Evolutionary conservation across 2,113 vertebrate genomes (phyloP).

Genomic region (Spheniscus mendiculus): DNA sequence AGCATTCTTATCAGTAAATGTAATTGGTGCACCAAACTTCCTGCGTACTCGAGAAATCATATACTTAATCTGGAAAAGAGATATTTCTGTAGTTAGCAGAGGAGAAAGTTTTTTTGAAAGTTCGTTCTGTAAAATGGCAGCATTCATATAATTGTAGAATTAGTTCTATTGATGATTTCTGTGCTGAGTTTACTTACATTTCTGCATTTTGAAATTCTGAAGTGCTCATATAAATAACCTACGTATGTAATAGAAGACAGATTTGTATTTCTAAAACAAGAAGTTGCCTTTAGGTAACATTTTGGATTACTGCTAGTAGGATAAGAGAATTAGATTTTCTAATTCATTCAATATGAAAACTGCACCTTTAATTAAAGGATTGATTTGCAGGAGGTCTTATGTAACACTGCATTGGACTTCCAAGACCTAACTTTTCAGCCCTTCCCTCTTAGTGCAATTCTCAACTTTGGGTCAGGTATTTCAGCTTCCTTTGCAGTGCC

Average conservation of each 20-base stretch:
- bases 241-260: background rate
- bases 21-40: constrained; percentile 73
- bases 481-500: background rate
- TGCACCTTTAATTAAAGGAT: background rate
- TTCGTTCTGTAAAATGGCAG: background rate
- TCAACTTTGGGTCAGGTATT: background rate
- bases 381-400: background rate
- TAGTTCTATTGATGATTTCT: background rate
- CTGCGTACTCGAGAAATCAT: constrained; percentile 77
- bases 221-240: background rate
- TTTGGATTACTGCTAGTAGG: background rate
- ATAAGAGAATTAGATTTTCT: background rate
- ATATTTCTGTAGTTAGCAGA: background rate
- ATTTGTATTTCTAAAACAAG: background rate
- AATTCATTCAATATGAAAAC: background rate
- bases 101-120: background rate
- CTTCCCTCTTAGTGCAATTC: background rate
- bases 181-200: background rate
- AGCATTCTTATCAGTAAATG: constrained; percentile 79
- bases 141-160: background rate
- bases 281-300: background rate
- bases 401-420: background rate
- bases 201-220: background rate
- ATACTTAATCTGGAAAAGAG: constrained; percentile 78
- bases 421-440: background rate